Conservation (phyloP, 1,140 invertebrate genomes). For the Apis cerana region DNA sequence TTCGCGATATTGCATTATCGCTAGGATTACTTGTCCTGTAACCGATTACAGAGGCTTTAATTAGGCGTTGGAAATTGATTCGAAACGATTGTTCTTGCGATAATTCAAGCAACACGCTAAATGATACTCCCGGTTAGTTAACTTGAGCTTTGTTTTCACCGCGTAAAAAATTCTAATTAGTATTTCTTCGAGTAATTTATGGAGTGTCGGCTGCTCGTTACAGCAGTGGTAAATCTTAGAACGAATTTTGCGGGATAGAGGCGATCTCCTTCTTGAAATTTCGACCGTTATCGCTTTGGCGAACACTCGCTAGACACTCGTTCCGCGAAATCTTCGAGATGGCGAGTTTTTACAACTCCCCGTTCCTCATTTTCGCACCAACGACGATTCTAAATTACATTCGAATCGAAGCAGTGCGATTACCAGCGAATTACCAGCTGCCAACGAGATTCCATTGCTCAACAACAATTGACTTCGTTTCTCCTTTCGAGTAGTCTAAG, state of each 20-base stretch:
- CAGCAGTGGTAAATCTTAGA: not conserved
- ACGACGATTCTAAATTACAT: slow-evolving; percentile 1
- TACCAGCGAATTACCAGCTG: not conserved
- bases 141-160: not conserved
- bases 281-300: not conserved
- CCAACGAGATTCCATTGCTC: not conserved
- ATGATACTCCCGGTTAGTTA: not conserved
- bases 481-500: no score
- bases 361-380: not conserved
- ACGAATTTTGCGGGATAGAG: slow-evolving; percentile 10
- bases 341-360: slow-evolving; percentile 3
- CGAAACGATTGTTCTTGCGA: not conserved
- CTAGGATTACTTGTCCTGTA: not conserved
- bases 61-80: not conserved
- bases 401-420: not conserved
- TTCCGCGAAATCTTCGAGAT: not conserved
- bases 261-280: not conserved
- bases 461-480: no score
- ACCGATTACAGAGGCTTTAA: not conserved
- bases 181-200: slow-evolving; percentile 15
- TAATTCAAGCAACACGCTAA: not conserved
- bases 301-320: not conserved
- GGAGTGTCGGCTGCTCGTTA: not conserved
- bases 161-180: slow-evolving; percentile 11
- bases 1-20: slow-evolving; percentile 10